These are phyloP conservation scores for Lutjanus campechanus DNA, from an alignment of 2,797 vertebrate genomes.

Conservation along the genomic window DNA sequence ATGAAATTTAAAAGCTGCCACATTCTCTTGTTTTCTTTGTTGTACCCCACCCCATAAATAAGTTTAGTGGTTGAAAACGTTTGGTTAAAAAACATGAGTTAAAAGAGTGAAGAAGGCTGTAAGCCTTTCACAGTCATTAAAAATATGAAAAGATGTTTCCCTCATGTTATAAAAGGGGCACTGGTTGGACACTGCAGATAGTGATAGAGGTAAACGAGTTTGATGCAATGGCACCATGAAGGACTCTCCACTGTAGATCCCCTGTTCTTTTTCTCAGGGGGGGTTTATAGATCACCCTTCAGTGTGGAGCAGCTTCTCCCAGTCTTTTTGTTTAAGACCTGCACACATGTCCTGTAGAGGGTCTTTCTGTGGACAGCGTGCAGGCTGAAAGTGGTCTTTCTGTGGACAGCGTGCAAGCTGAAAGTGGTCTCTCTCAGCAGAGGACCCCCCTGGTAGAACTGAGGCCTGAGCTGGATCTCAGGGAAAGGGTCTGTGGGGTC, in stretches of 20 bases:
- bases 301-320: background rate
- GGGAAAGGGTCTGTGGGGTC: background rate
- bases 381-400: no score
- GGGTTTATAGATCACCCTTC: background rate
- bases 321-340: rapidly evolving
- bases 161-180: background rate
- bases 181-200: background rate
- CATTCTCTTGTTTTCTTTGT: no score
- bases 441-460: no score
- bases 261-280: background rate
- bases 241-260: background rate
- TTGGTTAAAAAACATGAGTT: no score
- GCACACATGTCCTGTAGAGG: background rate
- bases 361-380: background rate
- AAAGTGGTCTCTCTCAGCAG: no score
- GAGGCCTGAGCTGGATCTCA: background rate
- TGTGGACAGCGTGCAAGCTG: no score
- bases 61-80: no score
- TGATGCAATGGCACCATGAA: background rate
- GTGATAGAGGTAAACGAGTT: background rate
- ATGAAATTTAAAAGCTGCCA: no score
- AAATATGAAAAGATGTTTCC: no score
- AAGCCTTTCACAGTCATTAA: no score
- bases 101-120: no score
- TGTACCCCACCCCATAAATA: no score